Evolutionary conservation across 2,113 vertebrate species (phyloP), one percentile per base, ranked within the genome.

Genomic region (Pipra filicauda): DNA sequence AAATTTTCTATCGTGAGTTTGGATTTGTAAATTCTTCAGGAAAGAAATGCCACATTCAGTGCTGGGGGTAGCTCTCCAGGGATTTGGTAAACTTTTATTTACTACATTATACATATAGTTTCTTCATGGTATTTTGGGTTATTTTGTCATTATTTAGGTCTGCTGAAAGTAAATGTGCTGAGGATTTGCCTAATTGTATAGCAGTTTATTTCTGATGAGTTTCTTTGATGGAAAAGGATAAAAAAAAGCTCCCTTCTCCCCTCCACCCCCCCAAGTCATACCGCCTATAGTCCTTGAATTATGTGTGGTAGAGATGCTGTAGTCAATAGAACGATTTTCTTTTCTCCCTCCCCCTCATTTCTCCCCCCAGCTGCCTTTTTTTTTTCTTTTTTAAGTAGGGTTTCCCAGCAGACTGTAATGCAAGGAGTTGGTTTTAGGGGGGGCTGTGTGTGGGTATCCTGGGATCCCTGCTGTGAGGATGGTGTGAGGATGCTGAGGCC

Each of bases 41-140:
- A 87, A 96, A 94, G 83, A 93, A 94, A 94, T 49, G 11, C 18
- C 54, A 19, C 17, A 7, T 84, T 77, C 48, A n/a, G 9, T 43
- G 44, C 30, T 76, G 74, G 74, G 74, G 85, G 77, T 87, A 82
- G 69, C 70, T 64, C 92, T 87, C 39, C 30, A 21, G 70, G 86
- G 94, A 48, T 97, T 91, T 95, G 75, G 95, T 83, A 92, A 96
- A 95, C 78, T 96, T 97, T 54, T 70, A 81, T 90, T 96, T 94
- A 77, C 41, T 41, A 46, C 33, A 0, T 82, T 95, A 46, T 16
- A 15, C 7, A 5, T 49, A 54, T 21, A 5, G 0, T 96, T 87
- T 41, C 79, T 92, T 88, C 39, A 13, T 2, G 48, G 21, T 73
- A 49, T 92, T 96, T 85, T 55, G 65, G 69, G 82, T 62, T 84